Evolutionary conservation across 2,113 vertebrate genomes (phyloP).

Genomic region (Hymenochirus boettgeri): DNA sequence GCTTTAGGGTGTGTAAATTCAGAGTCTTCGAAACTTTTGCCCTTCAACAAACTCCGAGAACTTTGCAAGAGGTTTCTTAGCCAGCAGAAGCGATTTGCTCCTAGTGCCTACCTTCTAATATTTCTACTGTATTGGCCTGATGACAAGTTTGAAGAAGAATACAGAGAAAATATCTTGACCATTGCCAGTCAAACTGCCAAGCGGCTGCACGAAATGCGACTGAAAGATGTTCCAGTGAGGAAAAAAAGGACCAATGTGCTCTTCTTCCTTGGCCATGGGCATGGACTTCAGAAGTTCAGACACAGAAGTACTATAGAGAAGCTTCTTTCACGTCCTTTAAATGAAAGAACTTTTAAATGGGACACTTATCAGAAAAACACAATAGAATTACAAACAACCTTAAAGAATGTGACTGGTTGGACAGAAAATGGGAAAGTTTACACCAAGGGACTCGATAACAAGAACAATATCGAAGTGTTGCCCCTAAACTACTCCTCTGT

Average conservation of each 20-base stretch:
- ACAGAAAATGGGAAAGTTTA: conserved; percentile 65
- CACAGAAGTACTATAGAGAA: conserved; percentile 67
- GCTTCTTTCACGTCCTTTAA: conserved; percentile 49
- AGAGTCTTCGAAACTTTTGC: conserved; percentile 49
- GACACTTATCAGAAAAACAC: conserved; percentile 61
- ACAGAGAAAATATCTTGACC: conserved; percentile 60
- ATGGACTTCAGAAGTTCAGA: conserved; percentile 64
- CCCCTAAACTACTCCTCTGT: conserved; percentile 58
- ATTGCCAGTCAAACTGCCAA: conserved; percentile 61
- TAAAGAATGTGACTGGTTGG: conserved; percentile 69
- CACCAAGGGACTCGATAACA: conserved; percentile 51
- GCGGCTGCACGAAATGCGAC: conserved; percentile 53
- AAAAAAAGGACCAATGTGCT: conserved; percentile 67
- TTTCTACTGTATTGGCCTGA: conserved; percentile 77
- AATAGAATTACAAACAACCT: conserved; percentile 43
- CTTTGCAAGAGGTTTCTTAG: conserved; percentile 57
- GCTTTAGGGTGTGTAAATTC: conserved; percentile 60
- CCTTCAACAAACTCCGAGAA: conserved; percentile 51
- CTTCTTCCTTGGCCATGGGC: conserved; percentile 68
- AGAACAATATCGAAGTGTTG: conserved; percentile 50
- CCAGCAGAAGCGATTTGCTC: conserved; percentile 48
- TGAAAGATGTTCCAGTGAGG: conserved; percentile 63
- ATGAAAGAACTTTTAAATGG: conserved; percentile 70
- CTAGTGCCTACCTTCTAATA: conserved; percentile 64
- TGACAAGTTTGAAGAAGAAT: conserved; percentile 51